Evolutionary conservation across 2,113 vertebrate species (phyloP).

Genomic region (Alethe diademata): DNA sequence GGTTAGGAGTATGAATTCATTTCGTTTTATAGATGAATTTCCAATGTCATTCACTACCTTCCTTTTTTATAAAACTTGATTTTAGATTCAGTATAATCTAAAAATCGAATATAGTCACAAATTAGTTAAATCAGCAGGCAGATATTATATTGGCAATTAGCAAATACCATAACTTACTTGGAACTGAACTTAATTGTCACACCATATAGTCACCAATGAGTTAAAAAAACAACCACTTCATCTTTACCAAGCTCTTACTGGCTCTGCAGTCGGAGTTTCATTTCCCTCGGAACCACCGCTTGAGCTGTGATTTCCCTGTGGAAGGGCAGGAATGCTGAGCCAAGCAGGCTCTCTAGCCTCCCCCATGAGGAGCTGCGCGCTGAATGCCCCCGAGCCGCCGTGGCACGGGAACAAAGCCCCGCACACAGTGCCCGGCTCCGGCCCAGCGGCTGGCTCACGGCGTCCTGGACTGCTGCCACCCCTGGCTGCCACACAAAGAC

Average conservation of each 20-base stretch:
- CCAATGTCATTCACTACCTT: neutral
- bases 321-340: neutral
- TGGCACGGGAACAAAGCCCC: neutral
- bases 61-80: neutral
- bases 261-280: neutral
- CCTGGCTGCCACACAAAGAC: neutral
- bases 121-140: neutral
- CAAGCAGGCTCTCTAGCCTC: neutral
- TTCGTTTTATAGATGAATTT: neutral
- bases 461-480: neutral
- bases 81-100: neutral
- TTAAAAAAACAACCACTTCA: neutral
- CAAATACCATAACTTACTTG: neutral
- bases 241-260: neutral
- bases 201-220: neutral
- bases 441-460: rapidly evolving
- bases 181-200: neutral
- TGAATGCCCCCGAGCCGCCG: neutral
- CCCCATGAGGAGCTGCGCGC: rapidly evolving
- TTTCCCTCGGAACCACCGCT: neutral
- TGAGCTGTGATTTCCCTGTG: neutral
- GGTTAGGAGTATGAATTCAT: neutral
- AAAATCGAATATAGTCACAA: neutral
- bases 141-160: rapidly evolving
- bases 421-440: neutral